Evolutionary conservation across 2,797 vertebrate species (phyloP), one percentile per base, ranked within the genome.

Genomic region (Premnoplex brunnescens): DNA sequence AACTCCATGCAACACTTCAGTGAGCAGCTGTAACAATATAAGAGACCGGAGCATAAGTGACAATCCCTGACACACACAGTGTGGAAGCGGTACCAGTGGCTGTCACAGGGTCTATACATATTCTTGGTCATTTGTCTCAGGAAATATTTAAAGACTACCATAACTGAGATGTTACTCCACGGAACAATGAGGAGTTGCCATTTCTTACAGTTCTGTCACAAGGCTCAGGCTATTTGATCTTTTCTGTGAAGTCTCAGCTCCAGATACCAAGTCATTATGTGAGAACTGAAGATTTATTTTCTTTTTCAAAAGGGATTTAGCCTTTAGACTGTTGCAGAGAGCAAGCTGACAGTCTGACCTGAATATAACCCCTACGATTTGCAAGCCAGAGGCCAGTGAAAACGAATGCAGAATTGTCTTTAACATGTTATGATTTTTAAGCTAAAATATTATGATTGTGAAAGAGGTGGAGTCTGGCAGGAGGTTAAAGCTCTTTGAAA

Each of bases 201-300:
- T 87, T 93, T 83, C 86, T 94, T 85, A 80, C 74, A 74, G 72
- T 89, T 89, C 84, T 87, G 44, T 83, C 80, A 63, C 39, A 73
- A 85, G 52, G 67, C 74, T 56, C 22, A 66, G 51, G 56, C 81
- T 93, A 91, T 96, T 95, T 96, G 88, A 95, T 95, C 90, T 91
- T 87, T 91, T 91, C 78, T 91, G 60, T 74, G 88, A 93, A 97
- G 86, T 64, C 48, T 92, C 90, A 87, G 84, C 88, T 88, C 55
- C 81, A 91, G 94, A 95, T 84, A 93, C 80, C 80, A 87, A 93
- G 78, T 92, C 86, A 89, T 95, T 95, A 90, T 93, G 89, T 89
- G 91, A 92, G 92, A 93, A 93, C 46, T 64, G 56, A 93, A 94
- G 94, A 93, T 91, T 95, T 96, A 87, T 92, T 96, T 94, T 94